Conservation (phyloP, 1,140 invertebrate species). For the Camponotus floridanus region DNA sequence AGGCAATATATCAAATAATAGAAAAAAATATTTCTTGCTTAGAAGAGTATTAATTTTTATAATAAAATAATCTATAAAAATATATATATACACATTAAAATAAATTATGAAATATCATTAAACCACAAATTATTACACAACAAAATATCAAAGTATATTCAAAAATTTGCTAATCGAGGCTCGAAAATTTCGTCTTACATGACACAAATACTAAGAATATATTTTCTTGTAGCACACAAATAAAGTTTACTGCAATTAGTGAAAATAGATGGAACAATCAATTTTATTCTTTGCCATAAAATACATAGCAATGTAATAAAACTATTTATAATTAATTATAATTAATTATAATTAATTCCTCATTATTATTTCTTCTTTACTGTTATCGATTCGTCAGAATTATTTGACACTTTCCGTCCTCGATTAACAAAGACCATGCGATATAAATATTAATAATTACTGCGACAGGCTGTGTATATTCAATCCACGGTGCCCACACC, state of each 20-base stretch:
- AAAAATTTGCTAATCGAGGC: background rate
- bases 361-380: background rate
- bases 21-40: background rate
- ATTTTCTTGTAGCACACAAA: background rate
- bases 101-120: background rate
- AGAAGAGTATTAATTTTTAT: background rate
- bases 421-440: background rate
- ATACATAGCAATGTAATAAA: background rate
- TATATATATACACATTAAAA: background rate
- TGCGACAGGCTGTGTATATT: background rate
- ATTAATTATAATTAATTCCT: too few relatives aligned
- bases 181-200: background rate
- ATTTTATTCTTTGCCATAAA: background rate
- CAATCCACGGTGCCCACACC: background rate
- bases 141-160: background rate
- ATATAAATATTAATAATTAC: constrained; percentile 17
- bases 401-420: background rate
- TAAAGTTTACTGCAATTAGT: background rate
- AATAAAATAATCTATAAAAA: background rate
- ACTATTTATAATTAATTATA: background rate
- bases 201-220: background rate
- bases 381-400: background rate
- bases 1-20: background rate
- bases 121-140: constrained; percentile 2
- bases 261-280: background rate